Evolutionary conservation across 1,140 invertebrate genomes (phyloP).

Genomic region (Teleogryllus occipitalis): DNA sequence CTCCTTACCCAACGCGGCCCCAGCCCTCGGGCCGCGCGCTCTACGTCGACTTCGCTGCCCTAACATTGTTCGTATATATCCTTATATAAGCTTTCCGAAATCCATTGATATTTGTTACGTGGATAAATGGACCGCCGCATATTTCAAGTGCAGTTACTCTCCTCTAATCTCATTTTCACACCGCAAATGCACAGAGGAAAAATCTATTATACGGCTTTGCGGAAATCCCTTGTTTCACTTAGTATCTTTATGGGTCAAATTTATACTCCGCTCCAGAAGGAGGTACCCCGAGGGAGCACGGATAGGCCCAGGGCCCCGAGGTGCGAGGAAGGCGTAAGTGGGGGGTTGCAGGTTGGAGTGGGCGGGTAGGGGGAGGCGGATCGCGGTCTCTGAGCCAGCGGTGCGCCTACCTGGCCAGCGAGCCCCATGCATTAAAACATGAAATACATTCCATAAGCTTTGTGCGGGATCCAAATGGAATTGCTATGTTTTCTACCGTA

Average conservation of each 20-base stretch:
- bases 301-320: neutral
- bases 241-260: neutral
- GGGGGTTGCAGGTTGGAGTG: no score
- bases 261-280: neutral
- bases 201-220: neutral
- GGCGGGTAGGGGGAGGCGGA: neutral
- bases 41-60: neutral
- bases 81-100: neutral
- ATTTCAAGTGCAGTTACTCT: neutral
- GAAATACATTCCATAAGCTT: conserved; percentile 5
- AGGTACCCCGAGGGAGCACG: neutral
- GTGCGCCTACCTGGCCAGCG: neutral
- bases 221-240: neutral
- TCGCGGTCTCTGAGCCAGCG: neutral
- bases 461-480: neutral
- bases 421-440: neutral
- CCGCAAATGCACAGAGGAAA: neutral
- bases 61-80: neutral
- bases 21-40: no score
- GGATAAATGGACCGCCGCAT: neutral
- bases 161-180: neutral
- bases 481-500: neutral
- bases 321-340: neutral
- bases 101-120: neutral
- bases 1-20: neutral